Evolutionary conservation across 2,888 invertebrate genomes (phyloP).

Genomic region (Pelosia muscerda): DNA sequence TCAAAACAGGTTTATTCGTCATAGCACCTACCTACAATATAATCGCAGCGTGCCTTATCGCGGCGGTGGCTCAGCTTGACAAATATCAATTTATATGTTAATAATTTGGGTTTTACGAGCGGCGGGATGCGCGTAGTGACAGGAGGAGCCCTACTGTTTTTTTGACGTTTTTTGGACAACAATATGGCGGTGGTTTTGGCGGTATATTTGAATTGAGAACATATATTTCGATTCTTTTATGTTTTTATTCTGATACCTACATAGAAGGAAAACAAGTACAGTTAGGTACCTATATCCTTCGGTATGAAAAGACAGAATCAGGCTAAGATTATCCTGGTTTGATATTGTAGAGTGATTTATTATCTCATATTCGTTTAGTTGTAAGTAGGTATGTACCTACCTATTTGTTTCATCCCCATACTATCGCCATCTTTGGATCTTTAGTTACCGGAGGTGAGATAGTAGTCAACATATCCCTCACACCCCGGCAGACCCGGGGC

Average conservation of each 20-base stretch:
- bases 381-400: no score
- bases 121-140: conserved; percentile 40
- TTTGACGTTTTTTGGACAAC: conserved; percentile 27
- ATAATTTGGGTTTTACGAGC: conserved; percentile 58
- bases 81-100: conserved; percentile 74
- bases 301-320: background rate
- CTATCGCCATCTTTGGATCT: no score
- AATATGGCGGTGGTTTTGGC: conserved; percentile 20
- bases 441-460: no score
- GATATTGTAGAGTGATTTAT: background rate
- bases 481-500: no score
- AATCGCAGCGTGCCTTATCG: conserved; percentile 59
- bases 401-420: no score
- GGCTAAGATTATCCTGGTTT: background rate
- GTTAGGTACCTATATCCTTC: background rate
- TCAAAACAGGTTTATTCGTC: conserved; percentile 43
- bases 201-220: conserved; percentile 20
- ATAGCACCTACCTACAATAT: conserved; percentile 38
- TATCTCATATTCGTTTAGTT: no score
- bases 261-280: background rate
- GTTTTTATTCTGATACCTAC: conserved; percentile 9
- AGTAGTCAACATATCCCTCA: no score
- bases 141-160: conserved; percentile 36
- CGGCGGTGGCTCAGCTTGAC: conserved; percentile 46
- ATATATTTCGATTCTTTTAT: conserved; percentile 7